A percentile compares a stretch with the other conserved stretches of the same genome.
These are phyloP conservation scores for Saccopteryx leptura DNA, from an alignment of 2,113 vertebrate genomes.

Conservation along the genomic window DNA sequence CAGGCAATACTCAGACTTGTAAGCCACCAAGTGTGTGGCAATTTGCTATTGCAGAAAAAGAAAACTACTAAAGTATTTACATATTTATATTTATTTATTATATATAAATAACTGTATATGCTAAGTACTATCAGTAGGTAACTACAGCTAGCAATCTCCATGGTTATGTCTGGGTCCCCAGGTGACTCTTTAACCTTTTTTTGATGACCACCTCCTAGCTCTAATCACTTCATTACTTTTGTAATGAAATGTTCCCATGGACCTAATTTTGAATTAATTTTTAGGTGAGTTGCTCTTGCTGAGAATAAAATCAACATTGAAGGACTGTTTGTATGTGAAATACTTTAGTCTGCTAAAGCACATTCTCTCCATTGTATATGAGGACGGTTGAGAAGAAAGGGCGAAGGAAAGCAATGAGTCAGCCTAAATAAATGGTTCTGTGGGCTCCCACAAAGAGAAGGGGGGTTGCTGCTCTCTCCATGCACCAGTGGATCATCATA, in stretches of 20 bases:
- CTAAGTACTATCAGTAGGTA: background rate
- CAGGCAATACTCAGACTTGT: background rate
- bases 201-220: background rate
- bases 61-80: background rate
- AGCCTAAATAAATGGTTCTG: background rate
- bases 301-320: constrained; percentile 38
- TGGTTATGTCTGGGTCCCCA: constrained; percentile 18
- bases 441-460: background rate
- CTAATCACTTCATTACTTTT: constrained; percentile 49
- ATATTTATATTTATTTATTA: background rate
- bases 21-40: background rate
- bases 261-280: constrained; percentile 51
- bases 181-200: background rate
- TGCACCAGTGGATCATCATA: background rate
- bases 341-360: constrained; percentile 35
- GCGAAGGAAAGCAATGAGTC: background rate
- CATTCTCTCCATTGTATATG: background rate
- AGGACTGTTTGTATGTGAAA: background rate
- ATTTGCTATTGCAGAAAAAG: background rate
- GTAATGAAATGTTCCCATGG: background rate
- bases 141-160: background rate
- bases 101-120: background rate
- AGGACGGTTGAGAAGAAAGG: background rate
- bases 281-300: constrained; percentile 30
- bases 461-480: background rate